Percentiles rank a stretch among this genome's conserved stretches.
These are phyloP conservation scores for Calvadosia cruxmelitensis DNA, from an alignment of 30 jellyfish, hydroid and myxozoan species.

Conservation along the genomic window DNA sequence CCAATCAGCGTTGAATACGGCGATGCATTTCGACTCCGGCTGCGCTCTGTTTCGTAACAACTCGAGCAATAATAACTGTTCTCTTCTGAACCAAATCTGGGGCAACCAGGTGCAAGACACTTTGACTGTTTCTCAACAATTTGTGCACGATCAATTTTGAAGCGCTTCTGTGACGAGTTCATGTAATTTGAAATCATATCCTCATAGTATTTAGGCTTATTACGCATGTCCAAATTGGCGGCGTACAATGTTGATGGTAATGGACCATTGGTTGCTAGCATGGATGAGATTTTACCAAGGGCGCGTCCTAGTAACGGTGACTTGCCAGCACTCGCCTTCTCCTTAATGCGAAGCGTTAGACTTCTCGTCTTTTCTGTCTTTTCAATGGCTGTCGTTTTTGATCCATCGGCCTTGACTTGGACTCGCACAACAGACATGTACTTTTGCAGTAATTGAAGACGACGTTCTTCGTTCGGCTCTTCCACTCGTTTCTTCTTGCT, in stretches of 20 bases:
- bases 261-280: slow-evolving; percentile 11
- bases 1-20: slow-evolving; percentile 2
- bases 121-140: neutral
- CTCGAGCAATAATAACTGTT: slow-evolving; percentile 55
- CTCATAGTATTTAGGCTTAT: slow-evolving; percentile 50
- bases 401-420: neutral
- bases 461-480: slow-evolving; percentile 34
- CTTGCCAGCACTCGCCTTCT: neutral
- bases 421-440: slow-evolving; percentile 37
- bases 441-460: slow-evolving; percentile 16
- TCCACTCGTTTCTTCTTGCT: slow-evolving; percentile 21
- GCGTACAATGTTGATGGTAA: slow-evolving; percentile 12
- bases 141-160: neutral
- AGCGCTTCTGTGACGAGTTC: slow-evolving; percentile 10
- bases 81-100: slow-evolving; percentile 36
- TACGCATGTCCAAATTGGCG: slow-evolving; percentile 39
- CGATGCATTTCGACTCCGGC: neutral
- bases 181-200: slow-evolving; percentile 69
- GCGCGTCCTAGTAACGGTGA: slow-evolving; percentile 30
- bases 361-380: neutral
- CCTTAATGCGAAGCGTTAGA: neutral
- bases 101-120: slow-evolving; percentile 49
- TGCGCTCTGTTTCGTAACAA: slow-evolving; percentile 27
- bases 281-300: slow-evolving; percentile 18
- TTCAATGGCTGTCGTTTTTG: neutral